Evolutionary conservation across 2,113 vertebrate species (phyloP).

Genomic region (Rostratula benghalensis): DNA sequence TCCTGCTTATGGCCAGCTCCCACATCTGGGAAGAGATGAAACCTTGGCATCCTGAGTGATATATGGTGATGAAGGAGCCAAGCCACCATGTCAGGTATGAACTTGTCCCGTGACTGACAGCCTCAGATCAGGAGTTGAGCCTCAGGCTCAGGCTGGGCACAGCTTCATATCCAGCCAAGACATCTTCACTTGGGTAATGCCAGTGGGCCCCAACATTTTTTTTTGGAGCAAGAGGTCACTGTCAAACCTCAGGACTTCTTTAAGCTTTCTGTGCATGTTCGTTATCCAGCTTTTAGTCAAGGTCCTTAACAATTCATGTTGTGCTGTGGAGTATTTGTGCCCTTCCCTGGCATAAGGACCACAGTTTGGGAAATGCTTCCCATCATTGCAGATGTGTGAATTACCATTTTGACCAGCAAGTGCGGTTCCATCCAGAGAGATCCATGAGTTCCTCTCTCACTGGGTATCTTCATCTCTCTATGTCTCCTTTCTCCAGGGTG

Average conservation of each 20-base stretch:
- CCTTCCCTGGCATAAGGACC: background rate
- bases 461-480: background rate
- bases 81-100: background rate
- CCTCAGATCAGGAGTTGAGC: background rate
- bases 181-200: background rate
- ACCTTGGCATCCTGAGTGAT: background rate
- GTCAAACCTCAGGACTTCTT: background rate
- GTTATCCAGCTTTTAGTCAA: background rate
- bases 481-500: constrained; percentile 75
- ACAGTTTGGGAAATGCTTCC: background rate
- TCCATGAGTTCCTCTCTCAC: background rate
- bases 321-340: fast-evolving
- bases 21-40: background rate
- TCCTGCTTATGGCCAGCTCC: background rate
- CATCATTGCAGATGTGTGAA: background rate
- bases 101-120: background rate
- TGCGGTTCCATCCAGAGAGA: background rate
- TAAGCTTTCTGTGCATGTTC: fast-evolving
- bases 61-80: background rate
- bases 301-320: background rate
- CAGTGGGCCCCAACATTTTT: too few species aligned
- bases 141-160: background rate
- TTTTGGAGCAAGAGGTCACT: background rate
- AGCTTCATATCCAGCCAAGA: background rate
- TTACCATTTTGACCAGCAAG: background rate